Evolutionary conservation across 2,888 invertebrate genomes (phyloP).

Genomic region (Lathronympha strigana): DNA sequence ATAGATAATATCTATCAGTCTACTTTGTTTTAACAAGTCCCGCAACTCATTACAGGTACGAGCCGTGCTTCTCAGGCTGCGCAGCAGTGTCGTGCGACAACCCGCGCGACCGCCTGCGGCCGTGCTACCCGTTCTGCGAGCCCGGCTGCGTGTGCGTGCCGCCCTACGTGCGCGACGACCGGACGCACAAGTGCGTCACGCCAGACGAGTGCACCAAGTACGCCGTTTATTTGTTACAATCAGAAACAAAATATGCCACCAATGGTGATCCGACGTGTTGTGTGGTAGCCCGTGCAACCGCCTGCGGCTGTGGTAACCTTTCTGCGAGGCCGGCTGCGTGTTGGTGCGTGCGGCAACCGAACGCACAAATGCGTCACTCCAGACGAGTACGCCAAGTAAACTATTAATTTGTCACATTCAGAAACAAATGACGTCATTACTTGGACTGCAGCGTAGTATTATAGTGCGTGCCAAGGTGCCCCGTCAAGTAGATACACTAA

Average conservation of each 20-base stretch:
- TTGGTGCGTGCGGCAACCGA: constrained; percentile 72
- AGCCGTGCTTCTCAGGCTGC: constrained; percentile 76
- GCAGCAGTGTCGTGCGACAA: constrained; percentile 78
- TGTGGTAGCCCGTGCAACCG: constrained; percentile 77
- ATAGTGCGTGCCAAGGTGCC: too few species aligned
- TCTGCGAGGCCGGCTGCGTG: constrained; percentile 77
- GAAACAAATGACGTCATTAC: too few species aligned
- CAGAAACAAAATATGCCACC: not conserved
- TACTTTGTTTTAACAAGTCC: not conserved
- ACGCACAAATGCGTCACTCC: constrained; percentile 78
- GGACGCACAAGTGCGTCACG: constrained; percentile 78
- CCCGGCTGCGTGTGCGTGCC: constrained; percentile 73
- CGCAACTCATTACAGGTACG: constrained; percentile 64
- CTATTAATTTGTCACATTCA: too few species aligned
- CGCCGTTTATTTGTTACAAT: not conserved
- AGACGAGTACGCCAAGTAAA: constrained; percentile 71
- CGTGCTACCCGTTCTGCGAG: constrained; percentile 80
- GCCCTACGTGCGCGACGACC: constrained; percentile 74
- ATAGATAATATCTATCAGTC: not conserved
- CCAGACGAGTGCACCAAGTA: constrained; percentile 79
- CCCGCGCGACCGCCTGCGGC: constrained; percentile 74
- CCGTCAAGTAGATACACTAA: too few species aligned
- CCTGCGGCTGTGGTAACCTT: constrained; percentile 76
- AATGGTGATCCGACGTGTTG: constrained; percentile 50
- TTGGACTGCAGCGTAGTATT: too few species aligned